Base-by-base conservation (phyloP, 2,888 invertebrate species). In the Ichneumon xanthorius region DNA sequence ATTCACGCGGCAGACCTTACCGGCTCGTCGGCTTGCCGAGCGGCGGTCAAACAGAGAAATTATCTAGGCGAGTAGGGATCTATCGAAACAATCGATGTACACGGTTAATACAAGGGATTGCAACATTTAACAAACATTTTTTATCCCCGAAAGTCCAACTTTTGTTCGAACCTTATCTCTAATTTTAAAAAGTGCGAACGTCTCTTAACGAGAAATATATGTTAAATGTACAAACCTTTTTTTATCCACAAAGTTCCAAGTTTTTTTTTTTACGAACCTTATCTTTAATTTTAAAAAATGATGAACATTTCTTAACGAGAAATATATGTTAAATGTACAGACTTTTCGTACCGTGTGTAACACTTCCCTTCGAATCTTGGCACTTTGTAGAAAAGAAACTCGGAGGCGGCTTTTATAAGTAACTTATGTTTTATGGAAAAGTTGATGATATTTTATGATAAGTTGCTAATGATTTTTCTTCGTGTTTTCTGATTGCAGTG, bases 401-500 rank as follows among this genome's bases (percentile, higher is more conserved):
- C 14, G 3, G 14, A 48, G 45, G 9, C 0, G 11, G 11, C 45
- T 11, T 48, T 48, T 5, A 4, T 16, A 48, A 48, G 1, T 14
- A 48, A 16, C 4, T 11, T 11, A 40, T 11, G 45, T 48, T 14
- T 48, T 48, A 16, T 14, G 45, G 4, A 48, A 14, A 48, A 16
- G 16, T 48, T 16, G 16, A 48, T 37, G 1, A 40, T 40, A 9
- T 40, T 33, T 11, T 14, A 50, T 22, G 7, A 58, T n/a, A 50
- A 37, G 50, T 37, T 63, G 48, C 2, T 67, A 45, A 76, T 73
- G 26, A 73, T 80, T 72, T 26, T 26, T 72, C 58, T 68, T 30
- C 50, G 4, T 78, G 61, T 61, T 87, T 86, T 90, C 89, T 93
- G 88, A 82, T 95, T 95, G 50, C 95, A 96, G 96, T 96, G 93